These are phyloP conservation scores for Patagioenas fasciata DNA, from an alignment of 2,113 vertebrate species.

Conservation along the genomic window DNA sequence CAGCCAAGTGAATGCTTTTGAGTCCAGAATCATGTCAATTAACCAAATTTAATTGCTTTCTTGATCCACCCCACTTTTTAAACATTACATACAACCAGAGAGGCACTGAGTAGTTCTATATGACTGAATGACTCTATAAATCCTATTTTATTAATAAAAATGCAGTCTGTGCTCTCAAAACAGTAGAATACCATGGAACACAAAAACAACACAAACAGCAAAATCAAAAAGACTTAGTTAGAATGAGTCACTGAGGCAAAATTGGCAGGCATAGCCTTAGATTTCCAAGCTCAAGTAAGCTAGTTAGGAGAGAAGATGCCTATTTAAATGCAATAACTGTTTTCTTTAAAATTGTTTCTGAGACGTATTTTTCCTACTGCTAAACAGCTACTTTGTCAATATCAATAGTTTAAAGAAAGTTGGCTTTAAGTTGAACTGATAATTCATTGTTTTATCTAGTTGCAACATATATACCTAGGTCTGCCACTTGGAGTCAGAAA, in stretches of 20 bases:
- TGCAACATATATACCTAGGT: not conserved
- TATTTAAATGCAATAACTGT: not conserved
- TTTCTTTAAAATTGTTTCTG: not conserved
- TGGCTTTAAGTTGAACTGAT: not conserved
- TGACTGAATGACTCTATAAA: not conserved
- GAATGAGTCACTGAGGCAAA: conserved; percentile 15
- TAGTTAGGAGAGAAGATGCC: not conserved
- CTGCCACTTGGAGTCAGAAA: not conserved
- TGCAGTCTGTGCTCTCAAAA: not conserved
- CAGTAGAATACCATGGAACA: not conserved
- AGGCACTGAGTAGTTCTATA: not conserved
- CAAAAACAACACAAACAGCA: not conserved
- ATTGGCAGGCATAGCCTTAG: not conserved
- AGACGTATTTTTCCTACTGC: not conserved
- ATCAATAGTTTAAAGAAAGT: not conserved
- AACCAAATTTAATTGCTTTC: conserved; percentile 35
- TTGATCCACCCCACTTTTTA: not conserved
- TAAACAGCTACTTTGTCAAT: not conserved
- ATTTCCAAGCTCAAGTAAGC: not conserved
- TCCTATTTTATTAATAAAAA: conserved; percentile 25
- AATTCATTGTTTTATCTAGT: not conserved
- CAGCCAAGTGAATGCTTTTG: conserved; percentile 18
- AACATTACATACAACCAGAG: not conserved
- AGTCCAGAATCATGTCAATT: conserved; percentile 40
- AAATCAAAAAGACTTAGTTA: not conserved